Conservation (phyloP, 2,797 vertebrate genomes). For the Carcharodon carcharias region DNA sequence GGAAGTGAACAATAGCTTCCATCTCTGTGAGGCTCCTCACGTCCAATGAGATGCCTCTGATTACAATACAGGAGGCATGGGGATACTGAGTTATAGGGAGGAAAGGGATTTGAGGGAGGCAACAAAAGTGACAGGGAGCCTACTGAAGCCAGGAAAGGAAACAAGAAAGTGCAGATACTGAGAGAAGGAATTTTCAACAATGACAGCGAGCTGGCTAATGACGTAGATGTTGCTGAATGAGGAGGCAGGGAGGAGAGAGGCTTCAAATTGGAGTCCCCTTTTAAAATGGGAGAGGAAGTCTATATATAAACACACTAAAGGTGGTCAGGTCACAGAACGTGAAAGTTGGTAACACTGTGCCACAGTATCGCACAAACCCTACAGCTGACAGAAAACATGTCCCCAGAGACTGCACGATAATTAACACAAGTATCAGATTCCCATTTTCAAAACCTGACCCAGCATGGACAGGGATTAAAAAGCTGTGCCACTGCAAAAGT, state of each 20-base stretch:
- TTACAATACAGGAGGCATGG: background rate
- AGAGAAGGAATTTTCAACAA: background rate
- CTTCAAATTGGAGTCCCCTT: too few species aligned
- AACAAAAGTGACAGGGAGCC: background rate
- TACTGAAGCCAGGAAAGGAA: background rate
- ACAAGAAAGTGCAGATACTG: background rate
- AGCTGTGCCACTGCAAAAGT: background rate
- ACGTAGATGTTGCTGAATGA: background rate
- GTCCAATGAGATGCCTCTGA: background rate
- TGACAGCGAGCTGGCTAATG: background rate
- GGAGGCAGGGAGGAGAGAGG: background rate
- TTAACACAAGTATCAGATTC: background rate
- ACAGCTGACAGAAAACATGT: background rate
- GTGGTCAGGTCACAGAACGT: background rate
- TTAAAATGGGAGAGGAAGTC: too few species aligned
- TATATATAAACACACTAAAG: background rate
- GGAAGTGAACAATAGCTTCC: background rate
- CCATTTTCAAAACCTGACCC: background rate
- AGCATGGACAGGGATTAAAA: background rate
- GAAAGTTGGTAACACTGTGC: background rate
- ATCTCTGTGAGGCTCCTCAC: background rate
- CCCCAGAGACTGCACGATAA: background rate
- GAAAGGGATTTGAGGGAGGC: background rate
- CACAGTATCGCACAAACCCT: background rate
- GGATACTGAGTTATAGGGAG: background rate